Conservation (phyloP, 2,888 invertebrate species). For the Hypselothyrea guttata region DNA sequence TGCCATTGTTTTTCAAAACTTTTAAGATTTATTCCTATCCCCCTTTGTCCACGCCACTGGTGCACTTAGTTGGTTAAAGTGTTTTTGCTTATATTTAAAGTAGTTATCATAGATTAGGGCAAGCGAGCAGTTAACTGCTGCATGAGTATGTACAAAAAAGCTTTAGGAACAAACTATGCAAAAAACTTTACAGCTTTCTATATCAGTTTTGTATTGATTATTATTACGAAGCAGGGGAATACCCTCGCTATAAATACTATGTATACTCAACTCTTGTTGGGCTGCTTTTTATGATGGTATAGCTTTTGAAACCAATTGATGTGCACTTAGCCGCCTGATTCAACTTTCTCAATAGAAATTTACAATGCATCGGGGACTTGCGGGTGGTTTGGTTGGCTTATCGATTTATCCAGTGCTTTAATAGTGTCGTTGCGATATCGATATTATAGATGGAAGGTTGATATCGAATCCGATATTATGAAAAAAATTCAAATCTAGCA, state of each 20-base stretch:
- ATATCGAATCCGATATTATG: too few relatives aligned
- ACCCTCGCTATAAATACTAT: constrained; percentile 10
- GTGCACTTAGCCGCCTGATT: constrained; percentile 55
- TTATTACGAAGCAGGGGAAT: constrained; percentile 29
- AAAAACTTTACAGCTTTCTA: constrained; percentile 60
- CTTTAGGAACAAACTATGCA: constrained; percentile 71
- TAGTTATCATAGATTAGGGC: constrained; percentile 17
- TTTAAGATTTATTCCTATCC: too few relatives aligned
- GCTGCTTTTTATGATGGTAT: constrained; percentile 36
- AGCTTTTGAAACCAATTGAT: constrained; percentile 62
- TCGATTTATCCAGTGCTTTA: constrained; percentile 43
- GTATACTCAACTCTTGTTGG: constrained; percentile 26
- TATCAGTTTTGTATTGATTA: constrained; percentile 43
- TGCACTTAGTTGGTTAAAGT: background rate
- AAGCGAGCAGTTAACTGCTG: constrained; percentile 31
- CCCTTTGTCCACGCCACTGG: too few relatives aligned
- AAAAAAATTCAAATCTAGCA: too few relatives aligned
- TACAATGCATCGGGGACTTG: constrained; percentile 47
- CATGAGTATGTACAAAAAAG: constrained; percentile 61
- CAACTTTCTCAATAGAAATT: constrained; percentile 49
- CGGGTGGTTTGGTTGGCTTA: constrained; percentile 4
- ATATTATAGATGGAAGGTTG: too few relatives aligned
- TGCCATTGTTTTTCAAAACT: too few relatives aligned
- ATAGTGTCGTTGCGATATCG: too few relatives aligned
- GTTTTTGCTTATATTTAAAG: background rate